A percentile compares a stretch with the other conserved stretches of the same genome.
phyloP scores from a whole-genome alignment of 2,888 invertebrate genomes.

The Suillia variegata region DNA sequence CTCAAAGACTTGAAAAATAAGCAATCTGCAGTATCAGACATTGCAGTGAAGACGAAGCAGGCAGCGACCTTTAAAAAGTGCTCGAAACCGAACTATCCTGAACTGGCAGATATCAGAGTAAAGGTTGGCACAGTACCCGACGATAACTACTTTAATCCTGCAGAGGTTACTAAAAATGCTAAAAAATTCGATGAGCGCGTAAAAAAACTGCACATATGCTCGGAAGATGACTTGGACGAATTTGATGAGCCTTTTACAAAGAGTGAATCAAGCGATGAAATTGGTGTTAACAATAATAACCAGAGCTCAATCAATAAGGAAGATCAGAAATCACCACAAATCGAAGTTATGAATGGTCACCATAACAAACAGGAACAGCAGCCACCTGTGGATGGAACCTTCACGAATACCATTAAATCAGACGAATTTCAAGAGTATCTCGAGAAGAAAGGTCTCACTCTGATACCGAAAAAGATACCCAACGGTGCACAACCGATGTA shows the following conservation, averaged over 20 bases:
- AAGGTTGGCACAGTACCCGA: conserved; percentile 56
- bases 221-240: conserved; percentile 60
- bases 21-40: conserved; percentile 28
- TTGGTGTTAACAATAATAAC: conserved; percentile 25
- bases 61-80: conserved; percentile 55
- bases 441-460: conserved; percentile 54
- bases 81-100: conserved; percentile 59
- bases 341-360: background rate
- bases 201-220: conserved; percentile 54
- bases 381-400: conserved; percentile 37
- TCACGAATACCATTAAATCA: conserved; percentile 60
- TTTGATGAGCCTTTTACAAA: conserved; percentile 56
- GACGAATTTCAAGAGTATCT: conserved; percentile 59
- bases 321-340: conserved; percentile 8
- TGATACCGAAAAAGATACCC: conserved; percentile 48
- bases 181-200: conserved; percentile 60
- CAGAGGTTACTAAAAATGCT: conserved; percentile 59
- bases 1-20: conserved; percentile 42
- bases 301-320: background rate
- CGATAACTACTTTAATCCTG: conserved; percentile 55
- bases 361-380: conserved; percentile 13
- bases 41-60: conserved; percentile 31
- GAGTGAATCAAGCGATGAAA: conserved; percentile 57
- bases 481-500: conserved; percentile 35
- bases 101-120: conserved; percentile 58